Percentiles rank a stretch among this genome's conserved stretches.
phyloP scores from a whole-genome alignment of 2,113 vertebrate genomes.

The Microtus montanus region DNA sequence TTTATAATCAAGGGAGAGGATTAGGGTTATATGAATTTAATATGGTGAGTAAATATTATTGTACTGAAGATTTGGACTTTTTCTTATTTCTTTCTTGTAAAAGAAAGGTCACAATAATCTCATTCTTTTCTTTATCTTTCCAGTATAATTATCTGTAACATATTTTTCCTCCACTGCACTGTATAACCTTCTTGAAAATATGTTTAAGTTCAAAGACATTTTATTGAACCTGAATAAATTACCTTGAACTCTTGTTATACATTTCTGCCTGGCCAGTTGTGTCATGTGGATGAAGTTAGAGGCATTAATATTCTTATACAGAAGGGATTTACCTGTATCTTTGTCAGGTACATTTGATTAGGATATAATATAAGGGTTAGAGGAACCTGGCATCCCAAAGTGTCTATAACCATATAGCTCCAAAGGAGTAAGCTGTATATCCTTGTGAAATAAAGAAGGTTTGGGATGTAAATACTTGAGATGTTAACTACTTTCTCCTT shows the following conservation, averaged over 20 bases:
- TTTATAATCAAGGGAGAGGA: slow-evolving; percentile 70
- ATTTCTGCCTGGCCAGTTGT: slow-evolving; percentile 25
- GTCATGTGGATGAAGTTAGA: slow-evolving; percentile 50
- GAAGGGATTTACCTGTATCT: neutral
- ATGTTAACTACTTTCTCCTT: slow-evolving; percentile 19
- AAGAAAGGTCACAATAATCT: slow-evolving; percentile 76
- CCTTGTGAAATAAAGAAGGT: neutral
- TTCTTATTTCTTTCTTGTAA: slow-evolving; percentile 78
- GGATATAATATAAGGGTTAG: neutral
- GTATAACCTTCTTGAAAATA: slow-evolving; percentile 58
- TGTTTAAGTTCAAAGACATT: slow-evolving; percentile 64
- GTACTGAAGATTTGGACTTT: slow-evolving; percentile 67
- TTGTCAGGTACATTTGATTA: slow-evolving; percentile 51
- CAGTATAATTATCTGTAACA: slow-evolving; percentile 72
- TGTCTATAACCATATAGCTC: neutral
- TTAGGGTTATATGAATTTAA: slow-evolving; percentile 79
- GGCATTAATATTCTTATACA: slow-evolving; percentile 5
- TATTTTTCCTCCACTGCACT: slow-evolving; percentile 62
- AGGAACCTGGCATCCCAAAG: neutral
- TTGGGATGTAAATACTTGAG: neutral
- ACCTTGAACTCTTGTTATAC: slow-evolving; percentile 11
- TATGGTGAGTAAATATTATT: slow-evolving; percentile 78
- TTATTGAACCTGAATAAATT: slow-evolving; percentile 64
- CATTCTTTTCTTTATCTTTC: slow-evolving; percentile 73
- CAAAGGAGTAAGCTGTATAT: neutral